phyloP scores from a whole-genome alignment of 2,113 vertebrate genomes.

The Raja brachyura region DNA sequence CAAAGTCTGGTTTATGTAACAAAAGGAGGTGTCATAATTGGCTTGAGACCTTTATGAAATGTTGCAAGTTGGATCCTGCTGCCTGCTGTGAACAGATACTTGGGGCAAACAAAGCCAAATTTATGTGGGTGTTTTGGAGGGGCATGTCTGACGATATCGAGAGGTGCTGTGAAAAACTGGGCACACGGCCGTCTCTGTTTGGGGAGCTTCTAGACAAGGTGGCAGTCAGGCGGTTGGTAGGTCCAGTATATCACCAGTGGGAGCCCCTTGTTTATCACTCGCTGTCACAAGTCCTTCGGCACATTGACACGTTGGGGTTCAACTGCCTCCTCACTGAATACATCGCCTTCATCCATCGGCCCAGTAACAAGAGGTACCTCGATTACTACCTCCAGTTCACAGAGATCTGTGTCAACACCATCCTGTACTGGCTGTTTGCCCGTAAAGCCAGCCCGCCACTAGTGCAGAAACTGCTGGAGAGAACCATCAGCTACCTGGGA shows the following conservation, averaged over 20 bases:
- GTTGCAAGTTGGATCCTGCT: neutral
- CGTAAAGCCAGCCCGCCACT: slow-evolving; percentile 49
- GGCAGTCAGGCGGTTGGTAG: slow-evolving; percentile 46
- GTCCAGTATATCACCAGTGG: slow-evolving; percentile 48
- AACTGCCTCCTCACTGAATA: slow-evolving; percentile 51
- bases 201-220: slow-evolving; percentile 49
- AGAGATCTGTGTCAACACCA: slow-evolving; percentile 53
- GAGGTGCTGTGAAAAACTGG: slow-evolving; percentile 44
- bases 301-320: slow-evolving; percentile 46
- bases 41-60: neutral
- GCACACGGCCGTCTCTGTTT: slow-evolving; percentile 47
- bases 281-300: slow-evolving; percentile 46
- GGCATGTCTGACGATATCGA: slow-evolving; percentile 48
- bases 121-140: slow-evolving; percentile 40
- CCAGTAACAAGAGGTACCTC: slow-evolving; percentile 43
- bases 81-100: neutral
- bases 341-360: slow-evolving; percentile 49
- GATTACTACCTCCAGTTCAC: slow-evolving; percentile 49
- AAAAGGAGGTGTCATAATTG: slow-evolving; percentile 16
- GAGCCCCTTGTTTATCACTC: slow-evolving; percentile 50
- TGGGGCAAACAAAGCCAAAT: neutral
- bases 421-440: slow-evolving; percentile 52
- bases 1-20: neutral
- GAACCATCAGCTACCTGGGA: slow-evolving; percentile 48
- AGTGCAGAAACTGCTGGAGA: slow-evolving; percentile 52